Evolutionary conservation across 2,113 vertebrate species (phyloP).

Genomic region (Rhinopomastus cyanomelas): DNA sequence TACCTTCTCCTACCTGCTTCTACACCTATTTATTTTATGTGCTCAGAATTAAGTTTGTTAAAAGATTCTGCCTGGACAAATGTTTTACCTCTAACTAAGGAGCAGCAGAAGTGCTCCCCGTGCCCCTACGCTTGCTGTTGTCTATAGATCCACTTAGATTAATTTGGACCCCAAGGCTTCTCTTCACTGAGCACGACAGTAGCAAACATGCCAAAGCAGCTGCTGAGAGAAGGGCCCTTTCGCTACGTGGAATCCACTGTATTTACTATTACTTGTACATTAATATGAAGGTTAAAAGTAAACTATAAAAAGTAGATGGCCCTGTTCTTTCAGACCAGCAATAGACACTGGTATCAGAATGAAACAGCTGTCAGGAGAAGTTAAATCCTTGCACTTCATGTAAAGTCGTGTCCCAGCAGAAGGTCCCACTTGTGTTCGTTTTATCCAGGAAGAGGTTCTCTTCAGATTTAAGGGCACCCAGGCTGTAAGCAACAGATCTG

Average conservation of each 20-base stretch:
- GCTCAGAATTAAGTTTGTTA: constrained; percentile 38
- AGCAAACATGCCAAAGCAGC: neutral
- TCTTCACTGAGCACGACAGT: constrained; percentile 20
- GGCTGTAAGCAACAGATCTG: too few species aligned
- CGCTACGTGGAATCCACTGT: neutral
- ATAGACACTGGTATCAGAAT: neutral
- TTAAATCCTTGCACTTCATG: neutral
- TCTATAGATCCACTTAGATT: neutral
- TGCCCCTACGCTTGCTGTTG: neutral
- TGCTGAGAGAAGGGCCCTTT: neutral
- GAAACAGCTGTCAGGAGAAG: neutral
- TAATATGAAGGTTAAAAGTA: constrained; percentile 1
- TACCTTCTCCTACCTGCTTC: neutral
- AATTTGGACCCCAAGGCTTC: constrained; percentile 10
- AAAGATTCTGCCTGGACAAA: neutral
- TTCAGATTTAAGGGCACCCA: neutral
- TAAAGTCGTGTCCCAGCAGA: neutral
- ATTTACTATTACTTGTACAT: neutral
- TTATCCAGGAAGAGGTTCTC: neutral
- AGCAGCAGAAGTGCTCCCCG: neutral
- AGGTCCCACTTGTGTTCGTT: neutral
- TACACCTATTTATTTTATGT: neutral
- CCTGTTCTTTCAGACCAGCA: neutral
- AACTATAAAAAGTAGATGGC: neutral
- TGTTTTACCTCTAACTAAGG: neutral